Base-by-base conservation (phyloP, 23 tunicate genomes). In the Aplidium turbinatum region DNA sequence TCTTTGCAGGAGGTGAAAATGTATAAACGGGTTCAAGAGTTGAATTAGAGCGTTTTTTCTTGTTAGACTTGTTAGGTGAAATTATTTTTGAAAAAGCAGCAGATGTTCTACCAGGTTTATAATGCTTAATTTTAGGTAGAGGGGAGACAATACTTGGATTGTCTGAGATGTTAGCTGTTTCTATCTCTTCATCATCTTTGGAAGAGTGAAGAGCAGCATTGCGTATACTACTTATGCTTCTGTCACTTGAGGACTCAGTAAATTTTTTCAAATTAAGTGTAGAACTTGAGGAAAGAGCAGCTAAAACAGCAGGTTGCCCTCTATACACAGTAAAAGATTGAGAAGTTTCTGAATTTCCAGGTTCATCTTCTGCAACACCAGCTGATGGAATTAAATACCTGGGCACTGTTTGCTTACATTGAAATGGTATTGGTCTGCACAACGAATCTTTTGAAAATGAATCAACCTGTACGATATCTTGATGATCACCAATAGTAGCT, bases 51-150 rank as follows among this genome's bases (percentile, higher is more conserved):
- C n/a, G n/a, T n/a, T n/a, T n/a, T n/a, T 4, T 36, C 2, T 65
- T 28, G 20, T 65, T 36, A 19, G 7, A 18, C 19, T 54, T 54
- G 19, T 54, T 54, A n/a, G 21, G 61, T 7, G 35, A 25, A 5
- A 18, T 9, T 13, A 29, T 4, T 65, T 65, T 65, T 11, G 72
- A 5, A 65, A 9, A 50, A 35, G 76, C 76, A 47, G 76, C 47
- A 5, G 58, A 47, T 47, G 76, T 70, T 25, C 76, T 70, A 35
- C 47, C 76, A 4, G 76, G 35, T 47, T 47, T 9, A 28, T 70
- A 46, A 47, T 46, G 47, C 25, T 70, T 48, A 28, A 70, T 46
- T 4, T 34, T 21, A 70, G 76, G 76, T 3, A 70, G 24, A 26
- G 35, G 22, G 9, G 76, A 4, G 3, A 70, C 23, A 48, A 24